Percentiles rank a stretch among this genome's conserved stretches.
These are phyloP conservation scores for Sebastes nivosus DNA, from an alignment of 2,797 vertebrate genomes.

Conservation along the genomic window DNA sequence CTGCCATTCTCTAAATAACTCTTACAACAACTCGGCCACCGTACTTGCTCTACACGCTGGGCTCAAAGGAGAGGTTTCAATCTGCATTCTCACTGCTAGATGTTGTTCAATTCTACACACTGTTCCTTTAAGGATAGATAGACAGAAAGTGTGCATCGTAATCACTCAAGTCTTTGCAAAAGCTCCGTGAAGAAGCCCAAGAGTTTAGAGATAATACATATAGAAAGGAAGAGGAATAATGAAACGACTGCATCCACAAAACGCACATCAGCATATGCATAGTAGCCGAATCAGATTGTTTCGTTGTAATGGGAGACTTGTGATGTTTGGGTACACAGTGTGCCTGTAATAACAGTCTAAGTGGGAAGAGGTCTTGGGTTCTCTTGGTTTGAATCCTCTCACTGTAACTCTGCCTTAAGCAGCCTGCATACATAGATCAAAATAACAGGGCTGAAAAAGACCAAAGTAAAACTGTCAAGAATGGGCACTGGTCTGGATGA, in stretches of 20 bases:
- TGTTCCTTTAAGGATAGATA: not conserved
- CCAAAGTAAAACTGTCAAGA: conserved; percentile 66
- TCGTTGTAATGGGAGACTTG: conserved; percentile 25
- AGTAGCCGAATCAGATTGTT: conserved; percentile 22
- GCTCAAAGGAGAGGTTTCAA: too few species aligned
- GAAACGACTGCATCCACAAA: not conserved
- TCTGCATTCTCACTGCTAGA: too few species aligned
- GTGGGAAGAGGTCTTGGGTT: conserved; percentile 30
- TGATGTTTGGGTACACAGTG: conserved; percentile 43
- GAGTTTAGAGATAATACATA: too few species aligned
- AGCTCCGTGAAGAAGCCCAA: not conserved
- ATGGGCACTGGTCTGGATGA: conserved; percentile 69
- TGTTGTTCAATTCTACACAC: too few species aligned
- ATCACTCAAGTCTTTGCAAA: not conserved
- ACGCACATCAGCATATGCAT: not conserved
- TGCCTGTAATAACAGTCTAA: conserved; percentile 36
- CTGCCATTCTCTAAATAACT: too few species aligned
- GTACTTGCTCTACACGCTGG: too few species aligned
- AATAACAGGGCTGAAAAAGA: conserved; percentile 68
- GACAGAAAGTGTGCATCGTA: not conserved
- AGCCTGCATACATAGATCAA: conserved; percentile 52
- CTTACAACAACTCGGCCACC: too few species aligned
- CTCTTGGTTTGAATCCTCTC: conserved; percentile 36
- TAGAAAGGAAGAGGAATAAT: not conserved
- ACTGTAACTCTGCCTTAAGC: conserved; percentile 24